Conservation (phyloP, 1,140 invertebrate species). For the Brevipalpus yothersi region DNA sequence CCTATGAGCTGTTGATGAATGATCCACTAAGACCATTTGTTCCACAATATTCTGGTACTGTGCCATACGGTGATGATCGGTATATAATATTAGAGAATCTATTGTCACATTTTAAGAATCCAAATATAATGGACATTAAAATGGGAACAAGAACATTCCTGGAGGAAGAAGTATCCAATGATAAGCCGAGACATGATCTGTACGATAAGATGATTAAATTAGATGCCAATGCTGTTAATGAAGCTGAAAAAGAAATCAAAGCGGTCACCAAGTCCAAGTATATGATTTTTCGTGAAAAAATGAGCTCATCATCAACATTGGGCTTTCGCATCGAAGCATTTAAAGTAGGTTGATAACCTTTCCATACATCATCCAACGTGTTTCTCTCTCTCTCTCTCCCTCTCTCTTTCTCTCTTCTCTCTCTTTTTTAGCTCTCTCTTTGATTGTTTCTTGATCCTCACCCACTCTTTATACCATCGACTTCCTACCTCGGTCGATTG, state of each 20-base stretch:
- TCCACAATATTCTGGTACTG: slow-evolving; percentile 68
- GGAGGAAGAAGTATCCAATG: slow-evolving; percentile 83
- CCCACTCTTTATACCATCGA: too few relatives aligned
- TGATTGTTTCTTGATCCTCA: too few relatives aligned
- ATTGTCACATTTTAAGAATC: slow-evolving; percentile 59
- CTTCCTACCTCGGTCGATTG: too few relatives aligned
- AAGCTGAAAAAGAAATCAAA: slow-evolving; percentile 60
- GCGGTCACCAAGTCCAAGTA: slow-evolving; percentile 84
- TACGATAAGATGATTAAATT: slow-evolving; percentile 96
- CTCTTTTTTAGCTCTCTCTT: too few relatives aligned
- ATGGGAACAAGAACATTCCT: slow-evolving; percentile 79
- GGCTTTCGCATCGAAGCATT: slow-evolving; percentile 91
- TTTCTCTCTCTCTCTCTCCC: too few relatives aligned
- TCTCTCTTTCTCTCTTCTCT: too few relatives aligned
- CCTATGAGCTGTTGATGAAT: slow-evolving; percentile 51
- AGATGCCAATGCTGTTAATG: slow-evolving; percentile 60
- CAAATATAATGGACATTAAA: slow-evolving; percentile 88
- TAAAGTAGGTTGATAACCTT: slow-evolving; percentile 29
- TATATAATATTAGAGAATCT: slow-evolving; percentile 80
- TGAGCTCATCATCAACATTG: slow-evolving; percentile 69
- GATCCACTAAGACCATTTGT: slow-evolving; percentile 62
- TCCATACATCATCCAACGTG: too few relatives aligned
- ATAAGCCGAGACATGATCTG: slow-evolving; percentile 79
- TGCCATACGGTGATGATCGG: slow-evolving; percentile 43
- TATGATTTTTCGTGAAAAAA: slow-evolving; percentile 86